phyloP scores from a whole-genome alignment of 2,888 invertebrate species.

The Thymelicus lineola region DNA sequence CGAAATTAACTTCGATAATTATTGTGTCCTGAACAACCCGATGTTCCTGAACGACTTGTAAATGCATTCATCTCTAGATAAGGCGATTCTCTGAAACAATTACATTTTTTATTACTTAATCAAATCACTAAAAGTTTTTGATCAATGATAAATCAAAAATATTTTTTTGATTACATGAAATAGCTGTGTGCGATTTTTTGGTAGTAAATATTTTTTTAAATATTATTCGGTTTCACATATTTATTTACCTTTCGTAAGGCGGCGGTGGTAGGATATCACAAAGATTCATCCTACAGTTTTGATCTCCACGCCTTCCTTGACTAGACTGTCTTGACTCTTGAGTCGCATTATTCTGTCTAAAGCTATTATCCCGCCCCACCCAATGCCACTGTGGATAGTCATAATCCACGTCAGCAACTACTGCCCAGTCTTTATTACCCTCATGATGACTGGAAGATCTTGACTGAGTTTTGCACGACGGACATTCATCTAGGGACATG shows the following conservation, averaged over 20 bases:
- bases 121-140: neutral
- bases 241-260: slow-evolving; percentile 77
- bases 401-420: slow-evolving; percentile 75
- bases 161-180: too few species aligned
- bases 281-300: slow-evolving; percentile 79
- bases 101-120: neutral
- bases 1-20: slow-evolving; percentile 73
- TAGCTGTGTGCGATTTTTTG: too few species aligned
- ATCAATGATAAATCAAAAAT: slow-evolving; percentile 1
- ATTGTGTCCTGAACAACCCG: slow-evolving; percentile 77
- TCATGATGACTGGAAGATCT: slow-evolving; percentile 78
- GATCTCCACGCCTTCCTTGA: slow-evolving; percentile 68
- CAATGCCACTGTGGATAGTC: slow-evolving; percentile 83
- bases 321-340: slow-evolving; percentile 67
- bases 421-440: slow-evolving; percentile 75
- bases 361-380: slow-evolving; percentile 77
- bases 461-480: slow-evolving; percentile 77
- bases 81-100: slow-evolving; percentile 72
- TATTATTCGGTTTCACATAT: neutral
- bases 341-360: slow-evolving; percentile 62
- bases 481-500: slow-evolving; percentile 77
- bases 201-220: too few species aligned
- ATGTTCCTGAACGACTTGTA: slow-evolving; percentile 75
- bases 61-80: slow-evolving; percentile 75
- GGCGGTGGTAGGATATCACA: slow-evolving; percentile 78